These are phyloP conservation scores for Trachelipus rathkii DNA, from an alignment of 1,140 invertebrate genomes.

Conservation along the genomic window DNA sequence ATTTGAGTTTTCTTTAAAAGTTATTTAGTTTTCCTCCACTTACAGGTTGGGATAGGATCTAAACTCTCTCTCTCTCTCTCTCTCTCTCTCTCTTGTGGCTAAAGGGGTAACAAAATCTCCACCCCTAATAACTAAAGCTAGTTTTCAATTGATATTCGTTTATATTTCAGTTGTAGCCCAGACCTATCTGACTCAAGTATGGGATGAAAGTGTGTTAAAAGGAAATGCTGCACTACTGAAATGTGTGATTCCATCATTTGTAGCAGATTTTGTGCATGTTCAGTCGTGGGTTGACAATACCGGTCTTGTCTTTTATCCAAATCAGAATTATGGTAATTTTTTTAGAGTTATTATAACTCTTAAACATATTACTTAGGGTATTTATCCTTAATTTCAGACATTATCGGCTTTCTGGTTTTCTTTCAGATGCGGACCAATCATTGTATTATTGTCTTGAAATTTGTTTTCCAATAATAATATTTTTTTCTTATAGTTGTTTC, in stretches of 20 bases:
- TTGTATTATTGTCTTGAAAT: too few species aligned
- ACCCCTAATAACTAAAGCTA: too few species aligned
- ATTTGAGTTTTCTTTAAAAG: background rate
- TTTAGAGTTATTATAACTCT: conserved; percentile 35
- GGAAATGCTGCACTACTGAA: conserved; percentile 52
- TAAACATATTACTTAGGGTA: conserved; percentile 47
- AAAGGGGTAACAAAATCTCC: too few species aligned
- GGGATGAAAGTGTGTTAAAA: conserved; percentile 52
- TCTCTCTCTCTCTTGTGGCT: background rate
- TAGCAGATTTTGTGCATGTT: conserved; percentile 67
- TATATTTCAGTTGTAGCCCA: conserved; percentile 27
- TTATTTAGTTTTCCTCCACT: too few species aligned
- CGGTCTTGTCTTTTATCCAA: conserved; percentile 60
- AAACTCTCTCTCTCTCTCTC: background rate
- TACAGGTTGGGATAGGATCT: too few species aligned
- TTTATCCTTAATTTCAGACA: too few species aligned
- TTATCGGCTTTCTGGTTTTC: too few species aligned
- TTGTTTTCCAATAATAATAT: background rate
- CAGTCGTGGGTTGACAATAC: conserved; percentile 80
- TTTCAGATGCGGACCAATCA: too few species aligned
- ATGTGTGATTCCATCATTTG: conserved; percentile 47
- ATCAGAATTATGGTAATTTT: conserved; percentile 38
- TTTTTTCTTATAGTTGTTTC: conserved; percentile 63
- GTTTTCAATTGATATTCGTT: background rate
- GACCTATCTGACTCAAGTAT: conserved; percentile 25